A percentile compares a stretch with the other conserved stretches of the same genome.
These are phyloP conservation scores for Meloidogyne exigua DNA, from an alignment of 1,140 invertebrate species.

Conservation along the genomic window DNA sequence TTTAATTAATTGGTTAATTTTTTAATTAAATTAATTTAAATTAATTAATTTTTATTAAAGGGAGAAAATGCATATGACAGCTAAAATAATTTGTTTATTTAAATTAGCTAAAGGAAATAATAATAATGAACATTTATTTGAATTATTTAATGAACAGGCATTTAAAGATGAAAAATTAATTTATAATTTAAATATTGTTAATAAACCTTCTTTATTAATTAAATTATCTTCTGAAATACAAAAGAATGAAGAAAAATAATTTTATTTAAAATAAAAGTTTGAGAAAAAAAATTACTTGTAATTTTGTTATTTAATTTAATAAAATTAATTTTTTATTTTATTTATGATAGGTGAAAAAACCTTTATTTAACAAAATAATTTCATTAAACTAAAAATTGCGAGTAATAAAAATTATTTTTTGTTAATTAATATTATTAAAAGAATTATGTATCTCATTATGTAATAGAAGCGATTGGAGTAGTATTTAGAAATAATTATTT, in stretches of 20 bases:
- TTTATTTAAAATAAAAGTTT: not conserved
- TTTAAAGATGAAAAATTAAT: not conserved
- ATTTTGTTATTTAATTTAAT: too few species aligned
- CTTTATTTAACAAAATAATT: too few species aligned
- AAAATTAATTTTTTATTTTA: too few species aligned
- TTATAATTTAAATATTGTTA: not conserved
- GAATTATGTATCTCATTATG: too few species aligned
- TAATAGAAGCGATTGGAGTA: too few species aligned
- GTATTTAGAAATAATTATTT: too few species aligned
- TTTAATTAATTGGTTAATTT: slow-evolving; percentile 76
- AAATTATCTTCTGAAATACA: not conserved
- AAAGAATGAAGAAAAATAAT: not conserved
- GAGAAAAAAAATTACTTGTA: too few species aligned
- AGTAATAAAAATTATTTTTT: too few species aligned
- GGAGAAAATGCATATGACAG: slow-evolving; percentile 85
- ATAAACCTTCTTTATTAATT: not conserved
- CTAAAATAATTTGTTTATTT: slow-evolving; percentile 77
- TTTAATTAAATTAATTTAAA: not conserved
- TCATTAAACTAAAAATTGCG: too few species aligned
- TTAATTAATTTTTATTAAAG: not conserved
- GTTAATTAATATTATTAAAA: too few species aligned
- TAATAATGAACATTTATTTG: not conserved
- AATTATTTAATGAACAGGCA: not conserved
- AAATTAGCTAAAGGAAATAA: slow-evolving; percentile 73
- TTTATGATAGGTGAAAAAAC: too few species aligned